Evolutionary conservation across 2,797 vertebrate species (phyloP).

Genomic region (Steatocranus sp.): DNA sequence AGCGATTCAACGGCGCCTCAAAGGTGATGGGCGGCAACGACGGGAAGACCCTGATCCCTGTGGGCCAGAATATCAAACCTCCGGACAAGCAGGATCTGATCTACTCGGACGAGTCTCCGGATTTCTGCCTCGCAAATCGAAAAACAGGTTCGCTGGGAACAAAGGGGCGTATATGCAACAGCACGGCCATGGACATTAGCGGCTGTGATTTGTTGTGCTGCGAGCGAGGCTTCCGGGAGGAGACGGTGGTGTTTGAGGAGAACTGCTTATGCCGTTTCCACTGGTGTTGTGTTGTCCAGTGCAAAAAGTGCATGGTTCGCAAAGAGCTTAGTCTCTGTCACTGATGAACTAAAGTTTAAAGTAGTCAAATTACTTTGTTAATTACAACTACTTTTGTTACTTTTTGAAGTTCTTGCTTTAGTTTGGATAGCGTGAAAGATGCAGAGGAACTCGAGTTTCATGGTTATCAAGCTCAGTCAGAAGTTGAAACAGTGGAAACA

Average conservation of each 20-base stretch:
- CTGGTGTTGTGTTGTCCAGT: slow-evolving; percentile 98
- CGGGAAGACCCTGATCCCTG: slow-evolving; percentile 92
- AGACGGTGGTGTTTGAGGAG: slow-evolving; percentile 91
- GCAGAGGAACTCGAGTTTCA: background rate
- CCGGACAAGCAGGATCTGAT: slow-evolving; percentile 93
- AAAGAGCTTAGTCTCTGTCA: slow-evolving; percentile 94
- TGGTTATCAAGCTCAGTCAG: background rate
- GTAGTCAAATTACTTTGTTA: background rate
- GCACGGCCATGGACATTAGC: slow-evolving; percentile 93
- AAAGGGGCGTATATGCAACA: slow-evolving; percentile 90
- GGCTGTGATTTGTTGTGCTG: slow-evolving; percentile 97
- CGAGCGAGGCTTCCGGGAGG: slow-evolving; percentile 87
- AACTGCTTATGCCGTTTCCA: slow-evolving; percentile 98
- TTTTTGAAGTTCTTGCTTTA: slow-evolving; percentile 25
- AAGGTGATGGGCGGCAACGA: slow-evolving; percentile 98
- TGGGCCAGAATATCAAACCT: slow-evolving; percentile 93
- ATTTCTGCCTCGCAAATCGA: slow-evolving; percentile 93
- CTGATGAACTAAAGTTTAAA: slow-evolving; percentile 61
- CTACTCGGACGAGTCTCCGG: slow-evolving; percentile 93
- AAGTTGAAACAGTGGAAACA: background rate
- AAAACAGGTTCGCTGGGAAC: slow-evolving; percentile 94
- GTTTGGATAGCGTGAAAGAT: slow-evolving; percentile 19
- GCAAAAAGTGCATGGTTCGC: slow-evolving; percentile 90
- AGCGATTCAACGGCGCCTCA: slow-evolving; percentile 94
- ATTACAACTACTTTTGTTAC: slow-evolving; percentile 6